These are phyloP conservation scores for Parnassius glacialis DNA, from an alignment of 2,888 invertebrate genomes.

Conservation along the genomic window DNA sequence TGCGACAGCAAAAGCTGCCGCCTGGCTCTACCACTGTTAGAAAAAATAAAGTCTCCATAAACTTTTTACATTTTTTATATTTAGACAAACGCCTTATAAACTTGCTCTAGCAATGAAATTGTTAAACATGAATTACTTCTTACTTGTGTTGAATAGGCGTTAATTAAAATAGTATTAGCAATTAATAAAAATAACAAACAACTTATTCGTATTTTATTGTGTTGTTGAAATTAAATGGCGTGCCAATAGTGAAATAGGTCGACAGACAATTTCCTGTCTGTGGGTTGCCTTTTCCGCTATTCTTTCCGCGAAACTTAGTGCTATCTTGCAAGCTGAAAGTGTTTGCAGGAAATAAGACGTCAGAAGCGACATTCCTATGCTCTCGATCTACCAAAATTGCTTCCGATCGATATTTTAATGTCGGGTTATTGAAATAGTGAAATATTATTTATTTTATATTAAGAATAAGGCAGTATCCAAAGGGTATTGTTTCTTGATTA, in stretches of 20 bases:
- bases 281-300: conserved; percentile 60
- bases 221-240: conserved; percentile 40
- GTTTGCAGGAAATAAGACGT: conserved; percentile 72
- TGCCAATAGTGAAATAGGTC: conserved; percentile 59
- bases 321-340: conserved; percentile 65
- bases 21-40: too few relatives aligned
- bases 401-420: conserved; percentile 46
- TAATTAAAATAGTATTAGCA: neutral
- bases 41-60: too few relatives aligned
- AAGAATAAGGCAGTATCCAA: too few relatives aligned
- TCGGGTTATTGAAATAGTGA: neutral
- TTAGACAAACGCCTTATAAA: too few relatives aligned
- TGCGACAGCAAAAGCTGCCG: too few relatives aligned
- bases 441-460: neutral
- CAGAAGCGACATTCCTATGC: conserved; percentile 59
- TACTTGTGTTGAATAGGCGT: conserved; percentile 9
- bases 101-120: too few relatives aligned
- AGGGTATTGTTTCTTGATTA: too few relatives aligned
- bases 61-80: too few relatives aligned
- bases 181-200: conserved; percentile 5
- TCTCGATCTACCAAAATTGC: conserved; percentile 57
- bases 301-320: conserved; percentile 62
- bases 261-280: conserved; percentile 75
- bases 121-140: too few relatives aligned
- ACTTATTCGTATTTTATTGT: conserved; percentile 26